Conservation (phyloP, 1,140 invertebrate species). For the Rhyzopertha dominica region DNA sequence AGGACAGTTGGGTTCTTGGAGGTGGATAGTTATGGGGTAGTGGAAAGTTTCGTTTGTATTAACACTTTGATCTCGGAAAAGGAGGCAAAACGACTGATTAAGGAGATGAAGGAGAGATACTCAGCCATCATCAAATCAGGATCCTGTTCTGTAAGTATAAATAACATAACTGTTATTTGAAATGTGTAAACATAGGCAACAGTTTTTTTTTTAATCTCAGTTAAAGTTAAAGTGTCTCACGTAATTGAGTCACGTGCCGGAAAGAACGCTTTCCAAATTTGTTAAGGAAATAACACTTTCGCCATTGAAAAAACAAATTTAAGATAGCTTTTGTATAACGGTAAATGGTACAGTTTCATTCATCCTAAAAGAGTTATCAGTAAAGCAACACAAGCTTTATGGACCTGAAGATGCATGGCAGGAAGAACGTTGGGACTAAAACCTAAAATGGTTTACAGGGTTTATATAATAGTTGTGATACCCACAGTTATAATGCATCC, state of each 20-base stretch:
- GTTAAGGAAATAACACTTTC: too few relatives aligned
- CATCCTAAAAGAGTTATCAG: too few relatives aligned
- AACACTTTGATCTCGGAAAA: conserved; percentile 71
- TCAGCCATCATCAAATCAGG: conserved; percentile 53
- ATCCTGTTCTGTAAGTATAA: conserved; percentile 7
- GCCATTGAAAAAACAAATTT: too few relatives aligned
- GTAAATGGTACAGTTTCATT: too few relatives aligned
- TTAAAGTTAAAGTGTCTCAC: neutral
- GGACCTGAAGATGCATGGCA: too few relatives aligned
- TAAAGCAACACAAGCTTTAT: too few relatives aligned
- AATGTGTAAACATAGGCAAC: neutral
- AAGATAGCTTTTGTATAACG: too few relatives aligned
- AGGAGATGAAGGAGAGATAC: conserved; percentile 68
- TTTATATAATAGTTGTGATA: too few relatives aligned
- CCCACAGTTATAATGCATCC: too few relatives aligned
- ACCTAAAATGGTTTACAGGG: too few relatives aligned
- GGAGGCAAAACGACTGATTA: conserved; percentile 62
- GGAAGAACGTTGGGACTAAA: too few relatives aligned
- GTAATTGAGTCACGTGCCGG: neutral
- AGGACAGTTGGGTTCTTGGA: conserved; percentile 74
- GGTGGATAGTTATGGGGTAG: conserved; percentile 63
- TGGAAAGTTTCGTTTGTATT: conserved; percentile 77
- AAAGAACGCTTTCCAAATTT: too few relatives aligned
- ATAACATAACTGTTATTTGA: neutral
- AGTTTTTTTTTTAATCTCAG: conserved; percentile 3